Percentiles rank a stretch among this genome's conserved stretches.
phyloP scores from a whole-genome alignment of 2,888 invertebrate species.

The Tipula helvola region DNA sequence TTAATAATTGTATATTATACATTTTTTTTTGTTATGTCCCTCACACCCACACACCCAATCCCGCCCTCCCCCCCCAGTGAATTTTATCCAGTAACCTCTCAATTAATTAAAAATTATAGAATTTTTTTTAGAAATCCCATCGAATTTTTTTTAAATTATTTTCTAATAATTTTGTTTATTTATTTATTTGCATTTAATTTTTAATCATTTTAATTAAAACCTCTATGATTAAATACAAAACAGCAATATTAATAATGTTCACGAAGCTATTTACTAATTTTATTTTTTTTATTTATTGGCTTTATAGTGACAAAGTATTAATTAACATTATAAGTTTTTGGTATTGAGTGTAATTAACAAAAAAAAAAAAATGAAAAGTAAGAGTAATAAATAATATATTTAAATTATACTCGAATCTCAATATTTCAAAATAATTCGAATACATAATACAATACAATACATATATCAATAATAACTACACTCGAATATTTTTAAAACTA shows the following conservation, averaged over 20 bases:
- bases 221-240: not conserved
- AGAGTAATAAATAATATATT: not conserved
- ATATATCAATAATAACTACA: not conserved
- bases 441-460: not conserved
- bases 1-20: not conserved
- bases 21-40: not conserved
- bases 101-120: not conserved
- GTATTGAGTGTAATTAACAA: not conserved
- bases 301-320: not conserved
- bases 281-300: not conserved
- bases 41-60: not conserved
- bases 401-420: not conserved
- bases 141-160: not conserved
- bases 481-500: not conserved
- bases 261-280: not conserved
- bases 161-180: not conserved
- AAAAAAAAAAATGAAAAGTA: not conserved
- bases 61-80: not conserved
- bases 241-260: not conserved
- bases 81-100: not conserved
- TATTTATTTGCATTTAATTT: not conserved
- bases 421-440: not conserved
- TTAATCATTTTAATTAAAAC: not conserved
- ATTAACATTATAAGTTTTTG: not conserved
- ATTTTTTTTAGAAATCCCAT: not conserved